phyloP scores from a whole-genome alignment of 1,140 invertebrate species.

The Aricia agestis region DNA sequence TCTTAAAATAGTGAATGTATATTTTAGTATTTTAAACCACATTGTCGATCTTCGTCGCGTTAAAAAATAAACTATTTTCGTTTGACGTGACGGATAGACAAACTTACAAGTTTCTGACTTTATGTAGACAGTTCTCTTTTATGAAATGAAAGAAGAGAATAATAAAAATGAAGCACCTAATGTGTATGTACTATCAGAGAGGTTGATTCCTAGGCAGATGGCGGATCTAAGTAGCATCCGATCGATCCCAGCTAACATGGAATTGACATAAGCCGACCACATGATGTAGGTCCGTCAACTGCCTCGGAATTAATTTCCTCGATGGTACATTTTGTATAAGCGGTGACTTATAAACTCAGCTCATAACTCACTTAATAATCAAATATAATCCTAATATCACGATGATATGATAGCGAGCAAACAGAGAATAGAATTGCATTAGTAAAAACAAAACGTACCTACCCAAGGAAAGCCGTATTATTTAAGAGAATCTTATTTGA shows the following conservation, averaged over 20 bases:
- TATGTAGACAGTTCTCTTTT: no score
- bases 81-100: not conserved
- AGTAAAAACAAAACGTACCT: slow-evolving; percentile 10
- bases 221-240: no score
- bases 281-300: no score
- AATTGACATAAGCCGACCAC: no score
- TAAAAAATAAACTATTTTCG: slow-evolving; percentile 1
- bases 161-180: no score
- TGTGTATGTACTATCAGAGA: no score
- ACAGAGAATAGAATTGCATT: slow-evolving; percentile 12
- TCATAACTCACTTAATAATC: no score
- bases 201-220: no score
- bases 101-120: not conserved
- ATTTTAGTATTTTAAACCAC: not conserved
- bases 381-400: not conserved
- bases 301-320: no score
- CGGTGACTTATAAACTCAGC: not conserved
- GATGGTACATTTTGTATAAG: no score
- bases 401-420: not conserved
- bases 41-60: not conserved
- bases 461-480: slow-evolving; percentile 44
- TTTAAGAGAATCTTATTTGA: slow-evolving; percentile 58
- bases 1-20: not conserved
- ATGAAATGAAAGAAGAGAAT: no score
- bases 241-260: no score